phyloP scores from a whole-genome alignment of 1,140 invertebrate genomes.

The Drosophila subobscura region DNA sequence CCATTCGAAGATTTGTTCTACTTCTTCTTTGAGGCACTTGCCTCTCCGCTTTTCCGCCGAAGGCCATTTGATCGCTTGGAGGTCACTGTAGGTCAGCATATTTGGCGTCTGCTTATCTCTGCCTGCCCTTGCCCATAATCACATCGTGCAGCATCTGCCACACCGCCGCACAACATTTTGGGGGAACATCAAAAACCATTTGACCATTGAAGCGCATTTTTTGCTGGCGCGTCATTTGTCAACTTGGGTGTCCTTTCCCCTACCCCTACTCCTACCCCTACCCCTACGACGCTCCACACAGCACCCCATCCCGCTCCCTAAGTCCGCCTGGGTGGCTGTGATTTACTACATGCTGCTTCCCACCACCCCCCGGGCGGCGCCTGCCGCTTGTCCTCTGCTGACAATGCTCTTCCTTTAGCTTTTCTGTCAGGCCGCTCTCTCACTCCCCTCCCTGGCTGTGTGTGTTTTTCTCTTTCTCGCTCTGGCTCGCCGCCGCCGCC shows the following conservation, averaged over 20 bases:
- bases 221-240: constrained; percentile 80
- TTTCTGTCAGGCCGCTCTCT: constrained; percentile 7
- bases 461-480: constrained; percentile 1
- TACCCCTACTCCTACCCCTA: not conserved
- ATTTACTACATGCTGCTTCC: constrained; percentile 4
- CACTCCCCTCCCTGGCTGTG: not conserved
- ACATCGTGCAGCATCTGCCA: not conserved
- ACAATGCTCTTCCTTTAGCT: constrained; percentile 22
- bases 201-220: constrained; percentile 81
- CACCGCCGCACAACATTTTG: no score
- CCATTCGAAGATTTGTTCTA: no score
- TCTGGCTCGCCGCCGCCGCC: constrained; percentile 22
- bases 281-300: not conserved
- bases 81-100: constrained; percentile 64
- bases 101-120: constrained; percentile 40
- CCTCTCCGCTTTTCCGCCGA: not conserved
- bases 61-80: constrained; percentile 36
- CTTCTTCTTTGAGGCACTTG: not conserved
- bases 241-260: constrained; percentile 40
- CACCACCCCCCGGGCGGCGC: not conserved
- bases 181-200: constrained; percentile 37
- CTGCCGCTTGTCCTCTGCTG: not conserved
- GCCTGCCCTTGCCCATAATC: constrained; percentile 30
- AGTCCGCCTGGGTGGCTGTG: constrained; percentile 8
- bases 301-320: not conserved